These are phyloP conservation scores for Eulacestoma nigropectus DNA, from an alignment of 2,113 vertebrate genomes.

Conservation along the genomic window DNA sequence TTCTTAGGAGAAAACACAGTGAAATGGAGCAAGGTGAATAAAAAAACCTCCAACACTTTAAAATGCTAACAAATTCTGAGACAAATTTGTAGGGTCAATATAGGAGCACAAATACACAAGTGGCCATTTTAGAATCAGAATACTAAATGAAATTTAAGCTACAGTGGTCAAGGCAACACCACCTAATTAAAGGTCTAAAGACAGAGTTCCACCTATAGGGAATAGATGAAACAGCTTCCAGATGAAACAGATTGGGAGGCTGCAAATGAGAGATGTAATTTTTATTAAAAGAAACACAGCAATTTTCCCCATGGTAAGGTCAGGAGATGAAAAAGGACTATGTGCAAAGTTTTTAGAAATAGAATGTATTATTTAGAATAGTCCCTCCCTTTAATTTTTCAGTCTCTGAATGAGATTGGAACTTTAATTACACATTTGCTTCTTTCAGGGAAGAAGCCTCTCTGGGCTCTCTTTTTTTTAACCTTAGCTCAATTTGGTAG, in stretches of 20 bases:
- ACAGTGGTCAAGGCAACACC: conserved; percentile 44
- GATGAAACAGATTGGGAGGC: neutral
- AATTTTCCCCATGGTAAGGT: conserved; percentile 31
- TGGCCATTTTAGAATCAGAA: conserved; percentile 39
- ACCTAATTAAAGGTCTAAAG: conserved; percentile 54
- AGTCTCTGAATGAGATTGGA: neutral
- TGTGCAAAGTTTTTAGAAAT: conserved; percentile 32
- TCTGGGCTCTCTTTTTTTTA: neutral
- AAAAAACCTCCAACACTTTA: neutral
- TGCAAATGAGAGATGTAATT: conserved; percentile 43
- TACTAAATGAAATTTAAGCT: conserved; percentile 49
- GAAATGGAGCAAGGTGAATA: neutral
- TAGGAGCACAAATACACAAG: conserved; percentile 6
- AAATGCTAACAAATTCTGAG: neutral
- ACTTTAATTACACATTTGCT: conserved; percentile 8
- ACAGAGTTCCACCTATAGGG: conserved; percentile 9
- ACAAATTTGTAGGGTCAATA: conserved; percentile 17
- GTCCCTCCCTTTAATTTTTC: conserved; percentile 6
- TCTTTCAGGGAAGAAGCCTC: neutral
- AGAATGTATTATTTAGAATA: conserved; percentile 7
- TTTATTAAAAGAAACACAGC: conserved; percentile 29
- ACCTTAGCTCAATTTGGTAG: neutral
- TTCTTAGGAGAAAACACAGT: neutral
- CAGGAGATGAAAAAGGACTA: conserved; percentile 20
- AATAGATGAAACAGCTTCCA: conserved; percentile 31